Evolutionary conservation across 1,140 invertebrate genomes (phyloP).

Genomic region (Pseudachorutes palmiensis): DNA sequence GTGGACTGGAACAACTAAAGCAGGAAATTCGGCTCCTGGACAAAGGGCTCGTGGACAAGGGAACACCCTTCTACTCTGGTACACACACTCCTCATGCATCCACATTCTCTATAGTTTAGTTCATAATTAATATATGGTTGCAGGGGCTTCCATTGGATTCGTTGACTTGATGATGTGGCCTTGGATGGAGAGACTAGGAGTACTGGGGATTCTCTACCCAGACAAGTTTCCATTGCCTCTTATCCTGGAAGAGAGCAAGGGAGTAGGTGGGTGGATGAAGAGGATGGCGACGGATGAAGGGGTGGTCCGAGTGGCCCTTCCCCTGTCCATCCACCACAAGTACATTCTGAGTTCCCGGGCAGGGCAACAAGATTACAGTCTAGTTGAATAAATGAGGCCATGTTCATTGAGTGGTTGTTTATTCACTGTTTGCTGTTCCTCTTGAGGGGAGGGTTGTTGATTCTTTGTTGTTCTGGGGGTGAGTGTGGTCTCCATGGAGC

Average conservation of each 20-base stretch:
- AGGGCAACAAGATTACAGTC: not conserved
- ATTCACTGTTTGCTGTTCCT: too few species aligned
- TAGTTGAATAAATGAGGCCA: too few species aligned
- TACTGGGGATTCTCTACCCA: not conserved
- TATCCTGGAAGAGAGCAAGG: not conserved
- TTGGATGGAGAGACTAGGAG: constrained; percentile 18
- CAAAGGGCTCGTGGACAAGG: constrained; percentile 54
- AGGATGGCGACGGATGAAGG: not conserved
- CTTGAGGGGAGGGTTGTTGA: too few species aligned
- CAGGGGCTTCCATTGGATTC: constrained; percentile 9
- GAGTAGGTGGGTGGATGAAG: not conserved
- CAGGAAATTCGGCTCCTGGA: constrained; percentile 57
- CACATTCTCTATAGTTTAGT: too few species aligned
- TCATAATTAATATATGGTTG: too few species aligned
- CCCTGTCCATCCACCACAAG: not conserved
- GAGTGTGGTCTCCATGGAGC: too few species aligned
- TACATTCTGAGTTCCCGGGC: not conserved
- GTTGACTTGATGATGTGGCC: constrained; percentile 25
- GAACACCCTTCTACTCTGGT: constrained; percentile 55
- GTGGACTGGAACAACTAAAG: constrained; percentile 44
- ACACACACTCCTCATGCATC: too few species aligned
- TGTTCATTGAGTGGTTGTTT: too few species aligned
- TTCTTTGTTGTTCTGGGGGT: too few species aligned
- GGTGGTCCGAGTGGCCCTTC: not conserved
- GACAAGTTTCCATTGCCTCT: not conserved